Base-by-base conservation (phyloP, 2,888 invertebrate genomes). In the Piscicola geometra region DNA sequence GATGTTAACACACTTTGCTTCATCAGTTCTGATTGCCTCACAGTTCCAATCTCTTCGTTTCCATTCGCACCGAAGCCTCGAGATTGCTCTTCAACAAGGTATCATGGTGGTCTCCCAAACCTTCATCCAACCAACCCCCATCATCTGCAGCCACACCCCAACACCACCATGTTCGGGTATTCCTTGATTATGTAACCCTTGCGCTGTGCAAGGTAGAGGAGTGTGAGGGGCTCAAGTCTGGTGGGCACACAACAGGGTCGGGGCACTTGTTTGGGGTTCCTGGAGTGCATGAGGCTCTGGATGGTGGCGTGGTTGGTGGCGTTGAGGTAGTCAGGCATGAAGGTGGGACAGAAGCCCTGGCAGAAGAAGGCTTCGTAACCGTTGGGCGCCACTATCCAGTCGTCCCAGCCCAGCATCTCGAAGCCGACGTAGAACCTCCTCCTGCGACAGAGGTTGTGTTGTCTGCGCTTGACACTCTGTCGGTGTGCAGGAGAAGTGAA, bases 281-380 rank as follows among this genome's bases (percentile, higher is more conserved):
- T 71, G n/a, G 78, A 76, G 71, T 80, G 73, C 50, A 80, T 77
- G 30, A 80, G 74, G 25, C 75, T 77, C 73, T 80, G 80, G 15
- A 99, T 93, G 82, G 98, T 95, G 80, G 98, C 99, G 88, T 99
- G 99, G 86, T 99, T 99, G 75, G 98, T 97, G 81, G 96, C 92
- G 87, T 99, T 99, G 79, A 97, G 88, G 86, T 96, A 94, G 81
- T 94, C 93, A 75, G 94, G 90, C 83, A 98, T 88, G 50, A 97
- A 97, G 85, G 93, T 97, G 67, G 92, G 91, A 86, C 99, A 99
- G 84, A 93, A 93, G 30, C 99, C 99, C 82, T 92, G 91, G 87
- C 99, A 99, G 87, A 93, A 95, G 87, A 90, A 96, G 9, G 99
- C 98, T 84, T 96, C 93, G 88, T 96, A 97, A 77, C 95, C 95